Percentiles rank a stretch among this genome's conserved stretches.
Evolutionary conservation across 2,888 invertebrate species (phyloP).

Genomic region (Creontiades dilutus): DNA sequence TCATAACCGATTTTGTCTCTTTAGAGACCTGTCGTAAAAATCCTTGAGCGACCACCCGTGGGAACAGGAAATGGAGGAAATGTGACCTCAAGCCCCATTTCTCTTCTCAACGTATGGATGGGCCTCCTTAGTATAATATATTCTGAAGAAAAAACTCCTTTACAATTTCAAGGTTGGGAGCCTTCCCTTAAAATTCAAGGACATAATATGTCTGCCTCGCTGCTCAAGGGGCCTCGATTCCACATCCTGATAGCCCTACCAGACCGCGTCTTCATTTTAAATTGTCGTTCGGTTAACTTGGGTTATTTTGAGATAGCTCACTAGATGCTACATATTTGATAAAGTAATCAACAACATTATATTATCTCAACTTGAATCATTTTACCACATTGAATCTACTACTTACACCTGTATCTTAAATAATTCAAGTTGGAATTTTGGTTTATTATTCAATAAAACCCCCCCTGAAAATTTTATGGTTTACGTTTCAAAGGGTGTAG

Average conservation of each 20-base stretch:
- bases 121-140: slow-evolving; percentile 60
- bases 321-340: too few relatives aligned
- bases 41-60: slow-evolving; percentile 46
- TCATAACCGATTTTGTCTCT: too few relatives aligned
- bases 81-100: slow-evolving; percentile 69
- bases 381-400: too few relatives aligned
- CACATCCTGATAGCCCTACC: slow-evolving; percentile 26
- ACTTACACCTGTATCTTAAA: too few relatives aligned
- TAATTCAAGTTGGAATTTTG: too few relatives aligned
- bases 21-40: not conserved
- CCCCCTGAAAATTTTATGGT: too few relatives aligned
- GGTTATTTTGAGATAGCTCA: too few relatives aligned
- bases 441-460: too few relatives aligned
- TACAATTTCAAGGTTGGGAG: slow-evolving; percentile 67
- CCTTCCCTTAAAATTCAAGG: slow-evolving; percentile 68
- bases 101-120: slow-evolving; percentile 55
- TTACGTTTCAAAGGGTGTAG: too few relatives aligned
- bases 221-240: slow-evolving; percentile 13
- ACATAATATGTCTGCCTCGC: slow-evolving; percentile 60
- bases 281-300: not conserved
- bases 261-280: not conserved
- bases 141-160: slow-evolving; percentile 62
- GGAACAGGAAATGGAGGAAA: slow-evolving; percentile 67
- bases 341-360: too few relatives aligned
- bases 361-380: too few relatives aligned